Evolutionary conservation across 2,113 vertebrate genomes (phyloP).

Genomic region (Etheostoma cragini): DNA sequence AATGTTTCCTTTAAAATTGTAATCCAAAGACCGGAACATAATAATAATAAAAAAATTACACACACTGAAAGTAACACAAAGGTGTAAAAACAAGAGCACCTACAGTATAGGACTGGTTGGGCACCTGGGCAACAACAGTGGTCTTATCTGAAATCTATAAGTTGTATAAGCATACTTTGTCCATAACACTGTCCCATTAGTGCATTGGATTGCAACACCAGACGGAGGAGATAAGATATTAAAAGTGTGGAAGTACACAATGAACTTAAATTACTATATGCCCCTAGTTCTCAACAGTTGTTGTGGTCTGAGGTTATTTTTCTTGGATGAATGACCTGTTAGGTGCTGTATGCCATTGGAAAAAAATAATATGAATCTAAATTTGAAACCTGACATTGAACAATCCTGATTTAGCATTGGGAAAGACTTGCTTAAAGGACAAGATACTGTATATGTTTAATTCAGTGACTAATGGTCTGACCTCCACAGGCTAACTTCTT

Average conservation of each 20-base stretch:
- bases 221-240: constrained; percentile 79
- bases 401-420: neutral
- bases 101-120: neutral
- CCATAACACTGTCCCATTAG: constrained; percentile 58
- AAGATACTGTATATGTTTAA: neutral
- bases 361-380: neutral
- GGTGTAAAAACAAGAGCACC: neutral
- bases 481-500: neutral
- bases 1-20: neutral
- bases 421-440: too few species aligned
- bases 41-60: neutral
- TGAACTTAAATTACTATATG: constrained; percentile 18
- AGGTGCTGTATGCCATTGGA: neutral
- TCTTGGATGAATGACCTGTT: neutral
- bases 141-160: constrained; percentile 63
- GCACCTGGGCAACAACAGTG: constrained; percentile 22
- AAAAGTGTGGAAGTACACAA: constrained; percentile 37
- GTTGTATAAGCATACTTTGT: constrained; percentile 77
- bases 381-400: neutral
- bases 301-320: constrained; percentile 5
- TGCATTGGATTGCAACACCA: constrained; percentile 77
- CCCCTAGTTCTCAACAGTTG: neutral
- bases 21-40: neutral
- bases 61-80: neutral
- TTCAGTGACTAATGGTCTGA: neutral